Evolutionary conservation across 2,797 vertebrate genomes (phyloP).

Genomic region (Nannoperca australis): DNA sequence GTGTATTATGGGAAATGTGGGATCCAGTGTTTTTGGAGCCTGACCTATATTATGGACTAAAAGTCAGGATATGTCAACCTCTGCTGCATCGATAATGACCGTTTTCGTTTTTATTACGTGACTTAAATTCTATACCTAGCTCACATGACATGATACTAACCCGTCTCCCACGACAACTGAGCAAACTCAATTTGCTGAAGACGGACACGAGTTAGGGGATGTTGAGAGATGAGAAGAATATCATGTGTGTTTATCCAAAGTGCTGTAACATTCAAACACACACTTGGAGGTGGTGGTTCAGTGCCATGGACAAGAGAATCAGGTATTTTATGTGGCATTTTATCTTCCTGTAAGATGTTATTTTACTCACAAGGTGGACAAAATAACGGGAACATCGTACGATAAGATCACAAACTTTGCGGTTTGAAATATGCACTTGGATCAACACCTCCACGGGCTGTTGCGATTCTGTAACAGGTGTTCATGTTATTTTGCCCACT

Average conservation of each 20-base stretch:
- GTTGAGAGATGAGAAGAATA: not conserved
- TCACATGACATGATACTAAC: not conserved
- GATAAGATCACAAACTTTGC: not conserved
- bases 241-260: not conserved
- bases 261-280: not conserved
- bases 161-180: not conserved
- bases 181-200: not conserved
- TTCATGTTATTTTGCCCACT: conserved; percentile 16
- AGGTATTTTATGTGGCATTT: not conserved
- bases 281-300: not conserved
- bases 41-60: not conserved
- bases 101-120: not conserved
- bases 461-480: not conserved
- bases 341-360: not conserved
- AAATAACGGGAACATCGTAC: not conserved
- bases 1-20: not conserved
- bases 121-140: not conserved
- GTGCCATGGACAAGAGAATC: not conserved
- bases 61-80: not conserved
- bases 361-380: conserved; percentile 5
- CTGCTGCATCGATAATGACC: not conserved
- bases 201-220: not conserved
- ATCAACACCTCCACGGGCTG: not conserved
- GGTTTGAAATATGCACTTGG: not conserved
- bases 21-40: not conserved